These are phyloP conservation scores for Odontocolon sp. DNA, from an alignment of 2,888 invertebrate genomes.

Conservation along the genomic window DNA sequence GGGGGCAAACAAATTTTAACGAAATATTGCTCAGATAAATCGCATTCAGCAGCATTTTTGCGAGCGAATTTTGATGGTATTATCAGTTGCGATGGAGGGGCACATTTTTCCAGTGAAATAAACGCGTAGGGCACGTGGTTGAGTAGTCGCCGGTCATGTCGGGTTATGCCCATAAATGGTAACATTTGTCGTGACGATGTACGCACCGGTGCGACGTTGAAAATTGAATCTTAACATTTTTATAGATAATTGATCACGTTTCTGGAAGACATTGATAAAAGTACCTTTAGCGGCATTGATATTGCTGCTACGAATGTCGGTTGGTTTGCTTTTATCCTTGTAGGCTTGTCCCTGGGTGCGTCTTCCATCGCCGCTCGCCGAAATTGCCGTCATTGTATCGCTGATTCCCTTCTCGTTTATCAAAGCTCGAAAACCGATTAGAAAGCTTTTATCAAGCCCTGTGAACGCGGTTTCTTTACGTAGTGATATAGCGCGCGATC, in stretches of 20 bases:
- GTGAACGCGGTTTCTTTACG: background rate
- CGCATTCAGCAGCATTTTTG: no score
- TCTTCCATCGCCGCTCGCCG: conserved; percentile 81
- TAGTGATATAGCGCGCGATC: background rate
- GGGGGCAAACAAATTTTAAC: no score
- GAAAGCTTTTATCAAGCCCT: background rate
- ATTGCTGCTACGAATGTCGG: conserved; percentile 96
- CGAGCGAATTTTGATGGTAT: no score
- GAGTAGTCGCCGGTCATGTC: conserved; percentile 36
- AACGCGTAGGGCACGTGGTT: conserved; percentile 21
- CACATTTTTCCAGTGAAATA: background rate
- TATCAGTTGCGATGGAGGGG: background rate
- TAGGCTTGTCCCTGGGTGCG: conserved; percentile 84
- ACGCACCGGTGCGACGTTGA: conserved; percentile 16
- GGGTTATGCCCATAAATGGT: conserved; percentile 66
- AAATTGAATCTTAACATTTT: conserved; percentile 5
- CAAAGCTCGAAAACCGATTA: background rate
- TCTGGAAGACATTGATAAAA: background rate
- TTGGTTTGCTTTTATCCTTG: conserved; percentile 96
- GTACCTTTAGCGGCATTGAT: conserved; percentile 99
- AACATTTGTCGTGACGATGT: conserved; percentile 36
- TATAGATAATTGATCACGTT: background rate
- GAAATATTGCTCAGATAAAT: no score
- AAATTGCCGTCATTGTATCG: conserved; percentile 80
- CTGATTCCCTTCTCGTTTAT: background rate